Evolutionary conservation across 2,888 invertebrate genomes (phyloP).

Genomic region (Sesamia inferens): DNA sequence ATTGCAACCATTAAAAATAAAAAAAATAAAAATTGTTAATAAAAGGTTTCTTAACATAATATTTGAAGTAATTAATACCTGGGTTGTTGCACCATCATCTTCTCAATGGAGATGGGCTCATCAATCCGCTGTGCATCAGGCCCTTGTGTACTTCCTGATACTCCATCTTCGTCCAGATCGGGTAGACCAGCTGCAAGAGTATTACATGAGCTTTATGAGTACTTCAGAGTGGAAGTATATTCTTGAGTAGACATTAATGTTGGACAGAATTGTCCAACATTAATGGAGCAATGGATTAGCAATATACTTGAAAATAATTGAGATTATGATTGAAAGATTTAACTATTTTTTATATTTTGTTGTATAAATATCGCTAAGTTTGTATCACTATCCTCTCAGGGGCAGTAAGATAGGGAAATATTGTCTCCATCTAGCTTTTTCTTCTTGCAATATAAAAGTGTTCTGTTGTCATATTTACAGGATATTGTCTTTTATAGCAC

Average conservation of each 20-base stretch:
- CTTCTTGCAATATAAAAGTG: too few relatives aligned
- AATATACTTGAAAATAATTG: background rate
- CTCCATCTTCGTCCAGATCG: conserved; percentile 73
- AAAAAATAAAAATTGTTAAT: background rate
- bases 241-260: too few relatives aligned
- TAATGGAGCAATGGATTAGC: background rate
- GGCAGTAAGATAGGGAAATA: too few relatives aligned
- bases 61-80: conserved; percentile 68
- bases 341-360: too few relatives aligned
- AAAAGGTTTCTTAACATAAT: background rate
- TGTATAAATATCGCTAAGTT: too few relatives aligned
- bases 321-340: background rate
- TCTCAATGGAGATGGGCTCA: conserved; percentile 71
- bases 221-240: background rate
- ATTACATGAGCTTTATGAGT: too few relatives aligned
- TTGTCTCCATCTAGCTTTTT: too few relatives aligned
- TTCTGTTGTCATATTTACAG: too few relatives aligned
- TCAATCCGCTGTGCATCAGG: conserved; percentile 72
- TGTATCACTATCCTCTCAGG: background rate
- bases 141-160: conserved; percentile 66
- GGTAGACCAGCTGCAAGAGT: conserved; percentile 73
- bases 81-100: conserved; percentile 83
- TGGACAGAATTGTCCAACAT: background rate
- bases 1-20: background rate
- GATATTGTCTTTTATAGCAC: too few relatives aligned